Evolutionary conservation across 2,797 vertebrate species (phyloP).

Genomic region (Perodicticus potto): DNA sequence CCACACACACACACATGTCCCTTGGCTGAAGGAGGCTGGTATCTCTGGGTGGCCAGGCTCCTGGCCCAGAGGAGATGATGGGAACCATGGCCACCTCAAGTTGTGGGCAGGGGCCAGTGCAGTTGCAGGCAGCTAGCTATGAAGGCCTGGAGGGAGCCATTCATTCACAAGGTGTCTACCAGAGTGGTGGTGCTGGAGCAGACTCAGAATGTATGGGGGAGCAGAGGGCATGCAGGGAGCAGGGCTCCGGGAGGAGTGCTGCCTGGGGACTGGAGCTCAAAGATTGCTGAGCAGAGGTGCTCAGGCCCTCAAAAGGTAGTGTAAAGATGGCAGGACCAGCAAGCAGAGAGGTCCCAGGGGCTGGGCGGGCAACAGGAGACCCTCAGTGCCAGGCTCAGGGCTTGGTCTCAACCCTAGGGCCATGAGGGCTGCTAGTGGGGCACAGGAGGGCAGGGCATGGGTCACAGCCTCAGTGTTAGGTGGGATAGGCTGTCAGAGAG

Average conservation of each 20-base stretch:
- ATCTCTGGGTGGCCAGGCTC: not conserved
- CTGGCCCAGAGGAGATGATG: not conserved
- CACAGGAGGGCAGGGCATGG: not conserved
- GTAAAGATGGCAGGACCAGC: not conserved
- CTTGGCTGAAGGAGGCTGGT: not conserved
- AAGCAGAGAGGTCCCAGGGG: too few species aligned
- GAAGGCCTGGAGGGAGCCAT: not conserved
- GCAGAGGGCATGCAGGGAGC: not conserved
- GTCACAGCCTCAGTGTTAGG: not conserved
- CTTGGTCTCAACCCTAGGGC: not conserved
- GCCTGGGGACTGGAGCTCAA: not conserved
- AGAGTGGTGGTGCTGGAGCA: too few species aligned
- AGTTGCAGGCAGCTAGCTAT: not conserved
- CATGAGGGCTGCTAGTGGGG: fast-evolving
- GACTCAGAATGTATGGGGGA: not conserved
- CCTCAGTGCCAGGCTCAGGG: not conserved
- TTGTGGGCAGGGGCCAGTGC: not conserved
- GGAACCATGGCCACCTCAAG: not conserved
- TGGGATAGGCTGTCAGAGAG: not conserved
- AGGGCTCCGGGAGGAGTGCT: too few species aligned
- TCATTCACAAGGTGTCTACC: not conserved
- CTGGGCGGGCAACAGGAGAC: not conserved
- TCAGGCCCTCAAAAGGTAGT: not conserved
- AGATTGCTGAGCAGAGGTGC: fast-evolving
- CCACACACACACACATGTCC: not conserved